Percentiles rank a stretch among this genome's conserved stretches.
Evolutionary conservation across 2,888 invertebrate genomes (phyloP).

Genomic region (Hyposoter dolosus): DNA sequence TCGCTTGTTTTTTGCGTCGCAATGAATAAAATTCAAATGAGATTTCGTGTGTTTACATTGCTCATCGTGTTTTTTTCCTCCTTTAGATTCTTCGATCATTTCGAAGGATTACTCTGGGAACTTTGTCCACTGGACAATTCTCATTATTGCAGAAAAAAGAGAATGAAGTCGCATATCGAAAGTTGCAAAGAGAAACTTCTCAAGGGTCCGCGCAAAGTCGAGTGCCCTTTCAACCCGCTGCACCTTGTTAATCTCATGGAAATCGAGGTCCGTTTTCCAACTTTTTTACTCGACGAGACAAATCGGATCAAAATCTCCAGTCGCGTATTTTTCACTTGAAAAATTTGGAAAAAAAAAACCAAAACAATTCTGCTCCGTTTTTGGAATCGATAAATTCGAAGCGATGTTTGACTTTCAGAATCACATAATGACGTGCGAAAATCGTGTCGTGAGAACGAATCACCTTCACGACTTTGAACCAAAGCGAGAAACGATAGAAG

Average conservation of each 20-base stretch:
- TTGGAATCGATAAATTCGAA: neutral
- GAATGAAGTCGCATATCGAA: conserved; percentile 38
- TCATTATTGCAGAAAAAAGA: conserved; percentile 40
- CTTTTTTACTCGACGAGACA: neutral
- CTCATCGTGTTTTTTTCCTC: neutral
- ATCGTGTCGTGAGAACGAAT: conserved; percentile 33
- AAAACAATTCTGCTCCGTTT: no score
- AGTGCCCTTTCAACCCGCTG: conserved; percentile 59
- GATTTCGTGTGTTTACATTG: neutral
- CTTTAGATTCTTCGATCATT: conserved; percentile 38
- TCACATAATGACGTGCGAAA: conserved; percentile 56
- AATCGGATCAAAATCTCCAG: no score
- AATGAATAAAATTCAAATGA: neutral
- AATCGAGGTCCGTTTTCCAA: conserved; percentile 37
- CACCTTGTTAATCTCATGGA: conserved; percentile 64
- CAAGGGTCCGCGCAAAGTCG: conserved; percentile 55
- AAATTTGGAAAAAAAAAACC: no score
- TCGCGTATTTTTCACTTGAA: no score
- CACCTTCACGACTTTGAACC: conserved; percentile 56
- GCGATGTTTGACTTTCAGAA: conserved; percentile 1
- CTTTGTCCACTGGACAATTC: conserved; percentile 48
- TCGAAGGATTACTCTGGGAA: conserved; percentile 51
- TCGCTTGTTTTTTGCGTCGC: neutral
- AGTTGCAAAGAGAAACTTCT: conserved; percentile 44
- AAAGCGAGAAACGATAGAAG: conserved; percentile 58